Base-by-base conservation (phyloP, 2,113 vertebrate species). In the Aldabrachelys gigantea region DNA sequence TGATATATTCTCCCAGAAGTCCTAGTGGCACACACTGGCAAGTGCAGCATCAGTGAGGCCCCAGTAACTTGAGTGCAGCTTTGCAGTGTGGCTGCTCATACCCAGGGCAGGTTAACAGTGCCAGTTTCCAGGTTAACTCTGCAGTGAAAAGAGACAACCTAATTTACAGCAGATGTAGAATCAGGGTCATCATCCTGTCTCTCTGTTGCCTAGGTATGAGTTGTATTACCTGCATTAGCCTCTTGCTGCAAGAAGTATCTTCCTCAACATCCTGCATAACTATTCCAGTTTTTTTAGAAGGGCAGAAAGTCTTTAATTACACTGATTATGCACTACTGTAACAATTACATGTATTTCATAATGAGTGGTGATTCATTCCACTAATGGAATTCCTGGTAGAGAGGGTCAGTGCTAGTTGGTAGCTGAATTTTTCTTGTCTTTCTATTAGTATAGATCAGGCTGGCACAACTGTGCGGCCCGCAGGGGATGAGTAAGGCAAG, bases 301-400 rank as follows among this genome's bases (percentile, higher is more conserved):
- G 21, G 38, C 72, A 75, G 38, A 75, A 75, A 75, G 72, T 19
- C 10, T 41, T 75, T 1, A 21, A 6, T 38, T 21, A 38, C 24
- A 47, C 24, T 21, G 12, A 4, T 14, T 38, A 0, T 5, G 9
- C 49, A 19, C 69, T 13, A 27, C 5, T 3, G 9, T 3, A 29
- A 24, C 27, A 1, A 13, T 72, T 31, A 0, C 10, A 50, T 47
- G 31, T 35, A 69, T 7, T 25, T 49, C 35, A 12, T 24, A 13
- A 59, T 44, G 16, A 0, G 16, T 0, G 5, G 29, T 29, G 75
- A 21, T 13, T 57, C 31, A 65, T 75, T 5, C 0, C 9, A 1
- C 0, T 9, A 3, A 75, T 29, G 2, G 31, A 1, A 0, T 44
- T 59, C 25, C 6, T 12, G 29, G 0, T 5, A 17, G 24, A 14